These are phyloP conservation scores for Ceraclea dissimilis DNA, from an alignment of 2,888 invertebrate genomes.

Conservation along the genomic window DNA sequence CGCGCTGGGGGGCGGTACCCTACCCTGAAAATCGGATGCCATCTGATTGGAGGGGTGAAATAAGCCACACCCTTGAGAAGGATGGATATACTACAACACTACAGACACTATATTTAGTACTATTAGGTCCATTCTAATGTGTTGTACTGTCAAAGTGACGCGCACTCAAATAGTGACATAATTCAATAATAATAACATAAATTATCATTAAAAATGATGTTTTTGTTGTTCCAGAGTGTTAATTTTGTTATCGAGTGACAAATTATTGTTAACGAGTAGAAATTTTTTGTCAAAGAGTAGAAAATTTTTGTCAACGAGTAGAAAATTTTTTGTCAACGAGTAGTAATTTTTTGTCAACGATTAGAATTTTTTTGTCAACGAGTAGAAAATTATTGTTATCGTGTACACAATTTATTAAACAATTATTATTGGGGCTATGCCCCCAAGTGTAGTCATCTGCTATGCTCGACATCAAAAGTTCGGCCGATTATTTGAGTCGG, in stretches of 20 bases:
- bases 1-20: constrained; percentile 34
- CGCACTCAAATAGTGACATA: background rate
- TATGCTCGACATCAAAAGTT: constrained; percentile 90
- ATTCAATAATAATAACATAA: too few relatives aligned
- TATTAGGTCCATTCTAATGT: background rate
- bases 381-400: too few relatives aligned
- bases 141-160: background rate
- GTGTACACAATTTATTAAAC: too few relatives aligned
- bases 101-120: background rate
- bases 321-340: too few relatives aligned
- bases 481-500: constrained; percentile 84
- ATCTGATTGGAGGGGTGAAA: background rate
- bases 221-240: too few relatives aligned
- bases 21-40: background rate
- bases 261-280: too few relatives aligned
- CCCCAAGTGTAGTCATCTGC: constrained; percentile 21
- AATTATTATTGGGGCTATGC: constrained; percentile 33
- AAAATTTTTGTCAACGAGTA: too few relatives aligned
- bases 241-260: too few relatives aligned
- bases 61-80: background rate
- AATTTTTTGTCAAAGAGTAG: too few relatives aligned
- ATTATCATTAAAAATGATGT: too few relatives aligned
- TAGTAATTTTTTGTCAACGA: too few relatives aligned
- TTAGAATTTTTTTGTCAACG: too few relatives aligned
- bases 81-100: background rate